Conservation (phyloP, 2,113 vertebrate species). For the Oncorhynchus kisutch region DNA sequence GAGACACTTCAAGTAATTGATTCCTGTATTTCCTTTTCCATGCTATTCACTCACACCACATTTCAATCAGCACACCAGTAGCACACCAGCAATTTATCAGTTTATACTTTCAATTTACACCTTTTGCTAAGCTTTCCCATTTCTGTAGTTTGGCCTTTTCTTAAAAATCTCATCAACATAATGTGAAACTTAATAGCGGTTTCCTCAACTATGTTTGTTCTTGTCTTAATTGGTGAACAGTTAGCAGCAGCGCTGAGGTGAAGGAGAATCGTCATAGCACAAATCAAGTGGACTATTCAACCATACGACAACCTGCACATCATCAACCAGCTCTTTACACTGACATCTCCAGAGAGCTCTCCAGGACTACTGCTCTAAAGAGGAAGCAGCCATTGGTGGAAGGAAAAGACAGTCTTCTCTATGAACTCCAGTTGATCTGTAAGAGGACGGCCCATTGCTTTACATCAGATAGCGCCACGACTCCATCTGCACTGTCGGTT, state of each 20-base stretch:
- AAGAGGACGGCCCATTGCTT: constrained; percentile 82
- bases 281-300: constrained; percentile 83
- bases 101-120: too few species aligned
- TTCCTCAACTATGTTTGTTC: neutral
- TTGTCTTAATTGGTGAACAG: constrained; percentile 59
- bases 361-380: constrained; percentile 74
- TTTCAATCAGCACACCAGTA: neutral
- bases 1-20: constrained; percentile 95
- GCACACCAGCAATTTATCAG: neutral
- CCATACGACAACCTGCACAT: constrained; percentile 62
- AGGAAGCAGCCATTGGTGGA: constrained; percentile 93
- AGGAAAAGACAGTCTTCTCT: constrained; percentile 78
- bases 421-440: constrained; percentile 73
- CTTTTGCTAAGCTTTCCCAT: neutral
- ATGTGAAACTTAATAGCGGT: too few species aligned
- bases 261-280: constrained; percentile 92
- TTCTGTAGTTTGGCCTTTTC: neutral
- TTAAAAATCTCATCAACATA: neutral
- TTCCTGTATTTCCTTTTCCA: neutral
- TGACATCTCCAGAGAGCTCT: constrained; percentile 70
- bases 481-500: constrained; percentile 83
- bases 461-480: constrained; percentile 79
- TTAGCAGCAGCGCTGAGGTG: constrained; percentile 96
- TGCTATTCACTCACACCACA: neutral
- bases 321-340: constrained; percentile 67